phyloP scores from a whole-genome alignment of 2,888 invertebrate genomes.

The Phortica magna region DNA sequence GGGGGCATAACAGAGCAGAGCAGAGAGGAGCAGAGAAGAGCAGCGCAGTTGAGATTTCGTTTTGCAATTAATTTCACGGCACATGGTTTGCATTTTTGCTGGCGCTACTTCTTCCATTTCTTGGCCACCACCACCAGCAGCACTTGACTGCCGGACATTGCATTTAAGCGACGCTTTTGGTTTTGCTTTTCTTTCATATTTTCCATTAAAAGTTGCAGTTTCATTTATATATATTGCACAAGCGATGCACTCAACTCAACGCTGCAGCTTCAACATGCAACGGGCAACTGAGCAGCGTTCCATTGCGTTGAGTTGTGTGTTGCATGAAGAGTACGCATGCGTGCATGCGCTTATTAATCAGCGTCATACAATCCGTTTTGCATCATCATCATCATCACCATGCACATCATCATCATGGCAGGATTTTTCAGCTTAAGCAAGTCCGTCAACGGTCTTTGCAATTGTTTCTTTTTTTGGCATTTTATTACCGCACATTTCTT shows the following conservation, averaged over 20 bases:
- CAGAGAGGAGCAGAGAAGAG: background rate
- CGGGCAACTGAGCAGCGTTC: background rate
- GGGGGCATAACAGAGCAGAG: background rate
- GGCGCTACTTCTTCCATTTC: conserved; percentile 31
- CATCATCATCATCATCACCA: background rate
- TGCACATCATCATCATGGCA: background rate
- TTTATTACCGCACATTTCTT: background rate
- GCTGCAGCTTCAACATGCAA: background rate
- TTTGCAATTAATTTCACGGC: conserved; percentile 66
- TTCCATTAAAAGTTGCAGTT: conserved; percentile 5
- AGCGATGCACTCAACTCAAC: background rate
- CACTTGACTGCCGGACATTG: conserved; percentile 11
- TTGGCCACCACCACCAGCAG: background rate
- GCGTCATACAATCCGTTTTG: background rate
- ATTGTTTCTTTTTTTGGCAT: background rate
- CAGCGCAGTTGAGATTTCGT: conserved; percentile 37
- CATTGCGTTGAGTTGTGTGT: background rate
- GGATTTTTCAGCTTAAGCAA: background rate
- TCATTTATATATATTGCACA: conserved; percentile 5
- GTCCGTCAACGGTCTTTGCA: background rate
- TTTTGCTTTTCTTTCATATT: background rate
- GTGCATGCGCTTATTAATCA: conserved; percentile 13
- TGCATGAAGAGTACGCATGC: background rate
- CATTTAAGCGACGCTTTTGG: conserved; percentile 11
- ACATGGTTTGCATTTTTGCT: conserved; percentile 46